Percentiles rank a stretch among this genome's conserved stretches.
These are phyloP conservation scores for Crax fasciolata DNA, from an alignment of 2,797 vertebrate species.

Conservation along the genomic window DNA sequence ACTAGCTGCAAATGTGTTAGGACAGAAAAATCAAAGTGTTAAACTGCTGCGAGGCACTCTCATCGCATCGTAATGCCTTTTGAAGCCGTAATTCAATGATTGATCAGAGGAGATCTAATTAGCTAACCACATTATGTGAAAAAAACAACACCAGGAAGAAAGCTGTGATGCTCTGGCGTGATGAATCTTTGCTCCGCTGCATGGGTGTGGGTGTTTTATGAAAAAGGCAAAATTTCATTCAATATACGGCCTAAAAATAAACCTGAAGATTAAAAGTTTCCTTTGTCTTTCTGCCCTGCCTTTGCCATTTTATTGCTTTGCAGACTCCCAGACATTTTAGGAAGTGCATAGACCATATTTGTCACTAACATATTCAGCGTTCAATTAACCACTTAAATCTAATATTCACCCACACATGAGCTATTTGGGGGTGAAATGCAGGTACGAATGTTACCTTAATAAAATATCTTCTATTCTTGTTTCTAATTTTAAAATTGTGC, in stretches of 20 bases:
- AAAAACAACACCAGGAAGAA: slow-evolving; percentile 22
- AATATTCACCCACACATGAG: slow-evolving; percentile 45
- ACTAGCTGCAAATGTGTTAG: slow-evolving; percentile 33
- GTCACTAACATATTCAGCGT: slow-evolving; percentile 66
- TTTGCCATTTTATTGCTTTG: neutral
- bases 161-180: slow-evolving; percentile 23
- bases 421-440: slow-evolving; percentile 70
- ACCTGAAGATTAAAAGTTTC: slow-evolving; percentile 24
- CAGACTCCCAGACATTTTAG: slow-evolving; percentile 56
- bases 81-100: slow-evolving; percentile 34
- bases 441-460: slow-evolving; percentile 66
- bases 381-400: slow-evolving; percentile 57
- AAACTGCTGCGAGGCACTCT: slow-evolving; percentile 10
- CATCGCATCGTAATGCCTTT: slow-evolving; percentile 46
- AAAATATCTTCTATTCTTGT: slow-evolving; percentile 58
- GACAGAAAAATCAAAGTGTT: slow-evolving; percentile 60
- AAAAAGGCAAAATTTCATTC: slow-evolving; percentile 60
- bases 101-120: slow-evolving; percentile 68
- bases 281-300: slow-evolving; percentile 45
- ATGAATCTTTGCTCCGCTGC: slow-evolving; percentile 45
- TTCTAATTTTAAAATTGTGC: slow-evolving; percentile 19
- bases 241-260: slow-evolving; percentile 47
- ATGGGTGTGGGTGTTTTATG: neutral
- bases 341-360: slow-evolving; percentile 41
- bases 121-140: slow-evolving; percentile 32